Conservation (phyloP, 2,797 vertebrate genomes). For the Chelon auratus region DNA sequence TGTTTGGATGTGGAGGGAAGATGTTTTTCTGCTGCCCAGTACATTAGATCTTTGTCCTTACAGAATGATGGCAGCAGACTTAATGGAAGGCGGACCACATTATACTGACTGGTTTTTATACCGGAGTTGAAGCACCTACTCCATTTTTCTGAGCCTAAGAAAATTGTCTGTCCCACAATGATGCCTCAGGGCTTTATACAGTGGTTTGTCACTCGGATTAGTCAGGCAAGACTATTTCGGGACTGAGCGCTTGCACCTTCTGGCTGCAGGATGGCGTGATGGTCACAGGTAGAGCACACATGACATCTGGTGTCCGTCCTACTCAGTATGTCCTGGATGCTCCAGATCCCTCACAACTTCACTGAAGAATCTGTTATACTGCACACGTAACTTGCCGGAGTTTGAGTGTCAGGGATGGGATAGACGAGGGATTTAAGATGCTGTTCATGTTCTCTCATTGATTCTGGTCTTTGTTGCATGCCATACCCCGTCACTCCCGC, state of each 20-base stretch:
- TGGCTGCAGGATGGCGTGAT: constrained; percentile 37
- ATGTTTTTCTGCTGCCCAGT: constrained; percentile 63
- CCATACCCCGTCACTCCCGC: not conserved
- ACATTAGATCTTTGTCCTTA: constrained; percentile 64
- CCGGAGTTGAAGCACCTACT: constrained; percentile 29
- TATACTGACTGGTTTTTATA: constrained; percentile 51
- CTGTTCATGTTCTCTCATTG: not conserved
- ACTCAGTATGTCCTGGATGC: constrained; percentile 22
- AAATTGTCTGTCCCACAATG: constrained; percentile 60
- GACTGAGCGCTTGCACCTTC: constrained; percentile 38
- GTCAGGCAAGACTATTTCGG: constrained; percentile 47
- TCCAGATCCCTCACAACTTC: constrained; percentile 11
- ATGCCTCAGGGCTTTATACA: constrained; percentile 38
- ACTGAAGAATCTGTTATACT: constrained; percentile 9
- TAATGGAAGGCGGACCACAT: constrained; percentile 58
- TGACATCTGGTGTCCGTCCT: constrained; percentile 45
- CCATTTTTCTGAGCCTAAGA: constrained; percentile 41
- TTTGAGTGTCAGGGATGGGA: constrained; percentile 2
- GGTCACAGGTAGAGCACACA: constrained; percentile 9
- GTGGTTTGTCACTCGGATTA: constrained; percentile 54
- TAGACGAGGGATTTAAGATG: constrained; percentile 7
- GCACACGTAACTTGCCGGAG: constrained; percentile 9
- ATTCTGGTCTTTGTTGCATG: constrained; percentile 15
- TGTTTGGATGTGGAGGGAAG: constrained; percentile 66
- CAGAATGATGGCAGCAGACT: constrained; percentile 54